Conservation (phyloP, 2,797 vertebrate species). For the Siniperca undulata region DNA sequence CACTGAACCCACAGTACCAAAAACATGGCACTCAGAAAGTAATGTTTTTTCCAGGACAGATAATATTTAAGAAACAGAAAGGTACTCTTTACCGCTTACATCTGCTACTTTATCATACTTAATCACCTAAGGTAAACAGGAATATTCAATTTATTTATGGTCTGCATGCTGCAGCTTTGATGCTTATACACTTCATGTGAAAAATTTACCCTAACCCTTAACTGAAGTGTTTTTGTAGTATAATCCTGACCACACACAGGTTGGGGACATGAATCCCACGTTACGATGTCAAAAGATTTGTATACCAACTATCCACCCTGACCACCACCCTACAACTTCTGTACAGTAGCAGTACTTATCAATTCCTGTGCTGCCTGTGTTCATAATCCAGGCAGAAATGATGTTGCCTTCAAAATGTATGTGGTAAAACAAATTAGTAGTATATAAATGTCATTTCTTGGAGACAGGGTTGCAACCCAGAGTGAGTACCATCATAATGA, state of each 20-base stretch:
- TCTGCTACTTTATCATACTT: not conserved
- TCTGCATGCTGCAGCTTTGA: not conserved
- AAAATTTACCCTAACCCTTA: not conserved
- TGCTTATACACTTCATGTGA: not conserved
- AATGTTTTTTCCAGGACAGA: not conserved
- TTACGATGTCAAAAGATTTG: not conserved
- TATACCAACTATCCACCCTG: not conserved
- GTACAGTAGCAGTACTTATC: not conserved
- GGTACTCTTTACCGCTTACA: not conserved
- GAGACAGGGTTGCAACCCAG: not conserved
- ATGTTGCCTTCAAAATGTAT: not conserved
- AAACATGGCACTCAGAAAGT: not conserved
- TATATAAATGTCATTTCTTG: not conserved
- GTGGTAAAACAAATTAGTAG: not conserved
- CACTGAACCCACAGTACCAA: not conserved
- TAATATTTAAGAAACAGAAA: slow-evolving; percentile 3
- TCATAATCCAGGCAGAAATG: not conserved
- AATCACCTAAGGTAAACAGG: not conserved
- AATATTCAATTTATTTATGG: not conserved
- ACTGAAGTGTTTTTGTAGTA: not conserved
- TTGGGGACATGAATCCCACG: not conserved
- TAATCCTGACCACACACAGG: not conserved
- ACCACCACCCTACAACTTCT: not conserved
- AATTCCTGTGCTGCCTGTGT: not conserved
- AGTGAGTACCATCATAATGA: not conserved